A percentile compares a stretch with the other conserved stretches of the same genome.
Evolutionary conservation across 2,113 vertebrate species (phyloP).

Genomic region (Ammodytes dubius): DNA sequence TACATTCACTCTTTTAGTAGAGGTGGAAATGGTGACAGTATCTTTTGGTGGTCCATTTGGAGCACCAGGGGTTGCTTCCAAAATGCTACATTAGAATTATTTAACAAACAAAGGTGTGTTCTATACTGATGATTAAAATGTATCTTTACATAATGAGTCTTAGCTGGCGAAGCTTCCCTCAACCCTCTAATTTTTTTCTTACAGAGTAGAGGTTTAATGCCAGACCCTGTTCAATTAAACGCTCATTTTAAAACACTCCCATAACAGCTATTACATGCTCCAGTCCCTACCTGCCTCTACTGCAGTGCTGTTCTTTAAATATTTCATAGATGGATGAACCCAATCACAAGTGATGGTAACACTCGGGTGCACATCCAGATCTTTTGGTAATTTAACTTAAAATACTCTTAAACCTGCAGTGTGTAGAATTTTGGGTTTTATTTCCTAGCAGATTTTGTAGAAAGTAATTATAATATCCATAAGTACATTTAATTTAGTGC

Average conservation of each 20-base stretch:
- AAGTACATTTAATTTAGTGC: too few species aligned
- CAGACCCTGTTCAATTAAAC: conserved; percentile 31
- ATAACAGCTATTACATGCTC: conserved; percentile 31
- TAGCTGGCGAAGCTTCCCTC: background rate
- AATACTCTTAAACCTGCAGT: background rate
- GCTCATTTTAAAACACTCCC: conserved; percentile 36
- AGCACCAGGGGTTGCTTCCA: background rate
- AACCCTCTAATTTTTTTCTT: background rate
- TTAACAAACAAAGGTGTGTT: background rate
- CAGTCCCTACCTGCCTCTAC: conserved; percentile 46
- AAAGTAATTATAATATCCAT: too few species aligned
- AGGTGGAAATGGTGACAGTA: conserved; percentile 11
- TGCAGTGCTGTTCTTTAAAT: conserved; percentile 42
- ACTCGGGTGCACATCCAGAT: conserved; percentile 5
- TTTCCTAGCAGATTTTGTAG: too few species aligned
- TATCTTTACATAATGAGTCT: conserved; percentile 1
- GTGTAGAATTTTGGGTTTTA: too few species aligned
- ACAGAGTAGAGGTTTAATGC: background rate
- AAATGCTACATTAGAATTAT: background rate
- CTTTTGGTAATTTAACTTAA: conserved; percentile 62
- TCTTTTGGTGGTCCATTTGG: background rate
- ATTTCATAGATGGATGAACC: conserved; percentile 14
- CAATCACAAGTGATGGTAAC: conserved; percentile 13
- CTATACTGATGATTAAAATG: background rate
- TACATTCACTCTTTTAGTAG: background rate